phyloP scores from a whole-genome alignment of 1,140 invertebrate species.

The Dreissena rostriformis region DNA sequence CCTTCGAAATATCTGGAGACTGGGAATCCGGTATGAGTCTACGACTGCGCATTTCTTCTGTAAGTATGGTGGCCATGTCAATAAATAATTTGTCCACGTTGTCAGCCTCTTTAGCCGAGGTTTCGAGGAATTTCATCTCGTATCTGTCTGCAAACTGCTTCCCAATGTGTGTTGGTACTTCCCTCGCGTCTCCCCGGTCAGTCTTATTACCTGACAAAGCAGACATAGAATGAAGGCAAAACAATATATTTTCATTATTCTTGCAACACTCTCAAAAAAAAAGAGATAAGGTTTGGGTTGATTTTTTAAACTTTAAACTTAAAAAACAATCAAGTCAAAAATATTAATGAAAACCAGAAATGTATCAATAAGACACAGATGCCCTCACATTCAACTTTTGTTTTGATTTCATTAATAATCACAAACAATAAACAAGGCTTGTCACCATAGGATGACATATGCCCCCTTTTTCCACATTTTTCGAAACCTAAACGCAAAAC shows the following conservation, averaged over 20 bases:
- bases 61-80: conserved; percentile 89
- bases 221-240: neutral
- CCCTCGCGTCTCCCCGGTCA: conserved; percentile 93
- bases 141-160: conserved; percentile 97
- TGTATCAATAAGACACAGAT: too few species aligned
- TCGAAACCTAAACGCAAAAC: too few species aligned
- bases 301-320: too few species aligned
- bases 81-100: conserved; percentile 88
- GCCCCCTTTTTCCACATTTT: too few species aligned
- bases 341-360: too few species aligned
- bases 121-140: conserved; percentile 90
- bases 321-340: too few species aligned
- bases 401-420: too few species aligned
- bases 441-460: too few species aligned
- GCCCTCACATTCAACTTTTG: too few species aligned
- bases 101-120: conserved; percentile 80
- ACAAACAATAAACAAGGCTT: too few species aligned
- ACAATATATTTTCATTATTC: conserved; percentile 4
- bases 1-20: conserved; percentile 48
- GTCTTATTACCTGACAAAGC: conserved; percentile 93
- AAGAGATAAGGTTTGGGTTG: too few species aligned
- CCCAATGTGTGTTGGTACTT: conserved; percentile 96
- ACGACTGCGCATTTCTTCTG: conserved; percentile 72
- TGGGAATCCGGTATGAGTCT: conserved; percentile 66
- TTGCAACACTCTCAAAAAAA: too few species aligned